These are phyloP conservation scores for Orientallactaga bullata DNA, from an alignment of 2,113 vertebrate species.

Conservation along the genomic window DNA sequence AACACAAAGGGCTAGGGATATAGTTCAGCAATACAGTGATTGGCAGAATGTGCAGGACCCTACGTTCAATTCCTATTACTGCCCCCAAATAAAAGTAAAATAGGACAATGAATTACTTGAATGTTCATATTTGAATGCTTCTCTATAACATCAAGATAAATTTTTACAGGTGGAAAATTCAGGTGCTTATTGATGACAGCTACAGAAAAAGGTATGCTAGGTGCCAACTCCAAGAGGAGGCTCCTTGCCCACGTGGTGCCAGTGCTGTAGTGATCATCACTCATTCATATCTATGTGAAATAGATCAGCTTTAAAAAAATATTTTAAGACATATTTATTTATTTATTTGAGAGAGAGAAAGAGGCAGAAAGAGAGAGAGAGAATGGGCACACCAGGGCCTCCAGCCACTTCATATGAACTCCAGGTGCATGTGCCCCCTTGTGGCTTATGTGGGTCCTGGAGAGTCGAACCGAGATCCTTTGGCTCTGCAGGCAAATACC, in stretches of 20 bases:
- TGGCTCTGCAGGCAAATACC: no score
- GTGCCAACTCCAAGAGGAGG: background rate
- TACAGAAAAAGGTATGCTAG: background rate
- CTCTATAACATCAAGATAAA: background rate
- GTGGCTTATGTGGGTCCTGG: no score
- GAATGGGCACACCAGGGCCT: no score
- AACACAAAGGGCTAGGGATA: background rate
- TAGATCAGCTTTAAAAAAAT: background rate
- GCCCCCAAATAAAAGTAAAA: background rate
- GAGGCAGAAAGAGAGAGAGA: no score
- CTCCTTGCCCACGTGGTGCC: background rate
- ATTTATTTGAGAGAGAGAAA: no score
- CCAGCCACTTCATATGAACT: no score
- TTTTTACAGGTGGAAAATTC: background rate
- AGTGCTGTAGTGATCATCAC: background rate
- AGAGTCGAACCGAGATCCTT: no score
- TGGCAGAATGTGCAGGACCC: no score
- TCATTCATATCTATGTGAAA: background rate
- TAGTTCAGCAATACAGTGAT: background rate
- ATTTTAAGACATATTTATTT: no score
- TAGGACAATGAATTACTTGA: no score
- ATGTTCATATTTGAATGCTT: background rate
- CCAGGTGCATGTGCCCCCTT: no score
- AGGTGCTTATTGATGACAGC: background rate
- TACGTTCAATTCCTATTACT: background rate